These are phyloP conservation scores for Auanema sp. DNA, from an alignment of 2,888 invertebrate species.

Conservation along the genomic window DNA sequence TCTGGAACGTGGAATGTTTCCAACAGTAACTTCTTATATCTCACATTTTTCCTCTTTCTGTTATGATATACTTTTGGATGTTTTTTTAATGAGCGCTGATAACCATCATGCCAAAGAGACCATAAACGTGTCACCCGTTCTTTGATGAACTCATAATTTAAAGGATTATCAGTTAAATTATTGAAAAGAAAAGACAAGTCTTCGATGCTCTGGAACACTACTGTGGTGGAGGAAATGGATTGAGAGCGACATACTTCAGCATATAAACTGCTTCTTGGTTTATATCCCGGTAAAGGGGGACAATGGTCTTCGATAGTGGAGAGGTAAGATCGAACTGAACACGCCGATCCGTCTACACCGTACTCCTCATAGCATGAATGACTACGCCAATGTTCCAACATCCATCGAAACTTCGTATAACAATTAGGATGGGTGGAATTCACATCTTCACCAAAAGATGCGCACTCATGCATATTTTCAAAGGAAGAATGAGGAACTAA, in stretches of 20 bases:
- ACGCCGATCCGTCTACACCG: conserved; percentile 66
- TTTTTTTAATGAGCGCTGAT: conserved; percentile 12
- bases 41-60: conserved; percentile 11
- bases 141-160: conserved; percentile 66
- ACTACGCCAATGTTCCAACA: conserved; percentile 66
- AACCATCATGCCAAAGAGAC: conserved; percentile 23
- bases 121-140: conserved; percentile 64
- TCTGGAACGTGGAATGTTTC: conserved; percentile 44
- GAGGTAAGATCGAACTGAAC: conserved; percentile 66
- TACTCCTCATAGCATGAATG: conserved; percentile 66
- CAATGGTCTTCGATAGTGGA: conserved; percentile 67
- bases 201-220: background rate
- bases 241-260: conserved; percentile 1
- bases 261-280: background rate
- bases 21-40: conserved; percentile 1
- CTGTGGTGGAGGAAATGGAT: background rate
- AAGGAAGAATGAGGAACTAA: too few relatives aligned
- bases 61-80: conserved; percentile 19
- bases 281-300: conserved; percentile 48
- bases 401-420: conserved; percentile 60
- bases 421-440: conserved; percentile 31
- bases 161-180: conserved; percentile 29
- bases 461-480: too few relatives aligned
- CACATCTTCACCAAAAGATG: conserved; percentile 2
- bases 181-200: background rate